Percentiles rank a stretch among this genome's conserved stretches.
Conservation (phyloP, 2,888 invertebrate genomes). For the Myopa testacea region DNA sequence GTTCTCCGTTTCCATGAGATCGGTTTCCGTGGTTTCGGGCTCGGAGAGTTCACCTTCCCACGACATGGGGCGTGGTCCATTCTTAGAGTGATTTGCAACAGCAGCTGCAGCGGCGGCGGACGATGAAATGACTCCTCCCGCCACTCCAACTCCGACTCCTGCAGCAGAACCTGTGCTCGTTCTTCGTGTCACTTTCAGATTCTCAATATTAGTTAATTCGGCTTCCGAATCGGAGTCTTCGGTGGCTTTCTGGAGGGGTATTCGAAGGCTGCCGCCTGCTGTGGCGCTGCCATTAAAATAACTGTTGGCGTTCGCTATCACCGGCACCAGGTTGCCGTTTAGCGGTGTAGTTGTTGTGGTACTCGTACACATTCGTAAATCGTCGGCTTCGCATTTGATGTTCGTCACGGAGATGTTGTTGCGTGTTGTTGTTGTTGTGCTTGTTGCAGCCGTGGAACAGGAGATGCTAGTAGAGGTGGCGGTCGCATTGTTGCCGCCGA, state of each 20-base stretch:
- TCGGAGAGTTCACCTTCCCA: slow-evolving; percentile 95
- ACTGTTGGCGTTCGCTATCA: slow-evolving; percentile 51
- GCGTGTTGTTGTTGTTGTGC: slow-evolving; percentile 54
- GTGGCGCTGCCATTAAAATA: slow-evolving; percentile 41
- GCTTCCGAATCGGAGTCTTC: slow-evolving; percentile 67
- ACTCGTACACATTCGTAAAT: slow-evolving; percentile 30
- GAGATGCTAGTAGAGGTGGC: not conserved
- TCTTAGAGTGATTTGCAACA: slow-evolving; percentile 53
- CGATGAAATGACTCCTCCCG: slow-evolving; percentile 4
- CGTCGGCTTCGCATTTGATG: slow-evolving; percentile 73
- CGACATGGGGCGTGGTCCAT: slow-evolving; percentile 85
- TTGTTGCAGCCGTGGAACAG: slow-evolving; percentile 39
- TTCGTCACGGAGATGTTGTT: slow-evolving; percentile 82
- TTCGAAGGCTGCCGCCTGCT: slow-evolving; percentile 55
- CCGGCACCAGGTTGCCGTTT: slow-evolving; percentile 61
- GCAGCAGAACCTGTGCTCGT: slow-evolving; percentile 54
- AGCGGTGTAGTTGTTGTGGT: slow-evolving; percentile 47
- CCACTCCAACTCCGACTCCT: slow-evolving; percentile 34
- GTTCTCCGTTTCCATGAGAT: slow-evolving; percentile 69
- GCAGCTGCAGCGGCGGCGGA: not conserved
- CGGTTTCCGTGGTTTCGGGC: slow-evolving; percentile 72
- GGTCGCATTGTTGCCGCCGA: slow-evolving; percentile 41
- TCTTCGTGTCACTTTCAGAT: slow-evolving; percentile 71
- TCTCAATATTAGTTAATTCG: slow-evolving; percentile 67
- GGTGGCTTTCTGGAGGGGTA: slow-evolving; percentile 61